These are phyloP conservation scores for Gopherus flavomarginatus DNA, from an alignment of 2,113 vertebrate species.

Conservation along the genomic window DNA sequence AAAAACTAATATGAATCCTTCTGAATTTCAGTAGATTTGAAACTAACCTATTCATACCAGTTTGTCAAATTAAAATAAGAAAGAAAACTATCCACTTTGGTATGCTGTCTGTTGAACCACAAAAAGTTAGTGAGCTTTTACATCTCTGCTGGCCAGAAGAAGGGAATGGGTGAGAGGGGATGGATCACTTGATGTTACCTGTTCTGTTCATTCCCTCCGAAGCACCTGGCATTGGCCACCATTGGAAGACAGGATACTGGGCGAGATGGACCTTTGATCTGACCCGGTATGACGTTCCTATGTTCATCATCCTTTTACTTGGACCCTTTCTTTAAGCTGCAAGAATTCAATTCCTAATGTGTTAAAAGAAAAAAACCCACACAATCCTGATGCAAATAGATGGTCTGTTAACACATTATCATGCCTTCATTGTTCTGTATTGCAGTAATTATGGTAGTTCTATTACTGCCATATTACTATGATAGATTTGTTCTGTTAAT, in stretches of 20 bases:
- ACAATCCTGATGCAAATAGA: neutral
- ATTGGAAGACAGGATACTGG: too few species aligned
- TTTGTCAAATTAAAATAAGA: neutral
- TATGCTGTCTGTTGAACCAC: neutral
- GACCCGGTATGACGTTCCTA: too few species aligned
- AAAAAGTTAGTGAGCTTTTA: neutral
- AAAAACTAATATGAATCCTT: neutral
- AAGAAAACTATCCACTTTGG: neutral
- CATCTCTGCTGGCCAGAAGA: neutral
- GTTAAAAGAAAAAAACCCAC: constrained; percentile 24
- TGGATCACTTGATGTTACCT: too few species aligned
- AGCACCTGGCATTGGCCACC: too few species aligned
- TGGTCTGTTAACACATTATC: neutral
- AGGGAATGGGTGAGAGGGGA: too few species aligned
- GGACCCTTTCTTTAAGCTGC: neutral
- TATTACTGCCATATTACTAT: neutral
- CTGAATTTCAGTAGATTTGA: neutral
- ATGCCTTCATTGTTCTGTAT: constrained; percentile 32
- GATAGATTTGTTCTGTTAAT: neutral
- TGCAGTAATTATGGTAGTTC: constrained; percentile 1
- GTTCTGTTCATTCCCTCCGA: too few species aligned
- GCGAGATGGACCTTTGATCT: too few species aligned
- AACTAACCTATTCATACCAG: neutral
- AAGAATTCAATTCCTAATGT: neutral
- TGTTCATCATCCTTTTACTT: neutral